Evolutionary conservation across 2,113 vertebrate genomes (phyloP).

Genomic region (Lycaon pictus): DNA sequence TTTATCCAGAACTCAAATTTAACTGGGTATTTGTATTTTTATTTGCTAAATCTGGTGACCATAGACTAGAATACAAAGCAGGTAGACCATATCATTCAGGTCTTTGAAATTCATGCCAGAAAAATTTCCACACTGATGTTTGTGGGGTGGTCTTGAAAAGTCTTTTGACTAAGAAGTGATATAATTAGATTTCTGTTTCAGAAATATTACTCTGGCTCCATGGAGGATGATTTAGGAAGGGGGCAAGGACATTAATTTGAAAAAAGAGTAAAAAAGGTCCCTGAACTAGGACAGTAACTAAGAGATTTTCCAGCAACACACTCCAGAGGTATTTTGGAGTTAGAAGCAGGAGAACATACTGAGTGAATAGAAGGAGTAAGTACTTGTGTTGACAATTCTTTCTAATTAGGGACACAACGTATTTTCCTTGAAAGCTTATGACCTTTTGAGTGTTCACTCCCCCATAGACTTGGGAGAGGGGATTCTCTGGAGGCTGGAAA

Average conservation of each 20-base stretch:
- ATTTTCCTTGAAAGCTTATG: slow-evolving; percentile 21
- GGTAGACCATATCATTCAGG: background rate
- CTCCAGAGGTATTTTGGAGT: background rate
- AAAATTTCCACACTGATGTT: background rate
- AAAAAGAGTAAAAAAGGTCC: background rate
- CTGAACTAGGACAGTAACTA: background rate
- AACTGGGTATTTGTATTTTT: background rate
- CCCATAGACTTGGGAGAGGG: background rate
- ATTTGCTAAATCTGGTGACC: background rate
- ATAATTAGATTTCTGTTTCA: background rate
- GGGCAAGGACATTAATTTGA: background rate
- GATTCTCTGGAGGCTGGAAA: background rate
- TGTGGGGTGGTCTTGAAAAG: background rate
- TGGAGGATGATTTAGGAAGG: background rate
- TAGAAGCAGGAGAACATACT: background rate
- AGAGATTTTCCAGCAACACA: background rate
- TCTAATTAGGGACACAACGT: background rate
- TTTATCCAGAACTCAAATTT: background rate
- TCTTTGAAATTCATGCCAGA: background rate
- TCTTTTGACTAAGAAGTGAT: background rate
- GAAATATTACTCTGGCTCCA: background rate
- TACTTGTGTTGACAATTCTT: background rate
- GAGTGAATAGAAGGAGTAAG: background rate
- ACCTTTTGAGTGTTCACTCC: background rate
- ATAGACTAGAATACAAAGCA: background rate